Base-by-base conservation (phyloP, 2,888 invertebrate genomes). In the Microplitis deprimator region DNA sequence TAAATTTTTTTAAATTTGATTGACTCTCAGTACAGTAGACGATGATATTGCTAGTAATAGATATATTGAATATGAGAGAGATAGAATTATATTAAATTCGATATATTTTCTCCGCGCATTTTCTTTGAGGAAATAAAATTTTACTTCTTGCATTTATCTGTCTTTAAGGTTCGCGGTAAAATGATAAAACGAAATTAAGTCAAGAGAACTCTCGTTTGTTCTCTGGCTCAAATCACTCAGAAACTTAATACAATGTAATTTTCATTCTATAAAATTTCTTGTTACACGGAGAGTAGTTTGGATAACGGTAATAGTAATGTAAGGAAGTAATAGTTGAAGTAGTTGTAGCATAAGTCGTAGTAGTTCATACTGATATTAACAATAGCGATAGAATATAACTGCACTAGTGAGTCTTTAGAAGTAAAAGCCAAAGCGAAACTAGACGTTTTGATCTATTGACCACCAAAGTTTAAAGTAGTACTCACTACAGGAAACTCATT, bases 381-480 rank as follows among this genome's bases (percentile, higher is more conserved):
- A 50, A 50, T 5, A 50, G 50, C 50, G 13, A 50, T 50, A 10
- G 50, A 50, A 13, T 8, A 50, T 50, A 40, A 13, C 60, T 16
- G 39, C 68, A 40, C 74, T 39, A 39, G 20, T 38, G 74, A 68
- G 68, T 68, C 67, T 68, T 68, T 41, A 29, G 29, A 29, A n/a
- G 50, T 50, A 68, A 16, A 68, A 73, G 41, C 39, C 41, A 68
- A 6, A 68, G 68, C 71, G 13, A 50, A 50, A 50, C 13, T 50
- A 59, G 68, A 70, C 76, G 69, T 78, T 81, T 80, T 79, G 80
- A 80, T 81, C 77, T 77, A 77, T 77, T 75, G 79, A 80, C 77
- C 76, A 78, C 68, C 40, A 69, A 78, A 81, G 75, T 79, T 73
- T 61, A 75, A 65, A 70, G 73, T 60, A 13, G 50, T 67, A 41